Conservation (phyloP, 2,888 invertebrate genomes). For the Netelia virgata region DNA sequence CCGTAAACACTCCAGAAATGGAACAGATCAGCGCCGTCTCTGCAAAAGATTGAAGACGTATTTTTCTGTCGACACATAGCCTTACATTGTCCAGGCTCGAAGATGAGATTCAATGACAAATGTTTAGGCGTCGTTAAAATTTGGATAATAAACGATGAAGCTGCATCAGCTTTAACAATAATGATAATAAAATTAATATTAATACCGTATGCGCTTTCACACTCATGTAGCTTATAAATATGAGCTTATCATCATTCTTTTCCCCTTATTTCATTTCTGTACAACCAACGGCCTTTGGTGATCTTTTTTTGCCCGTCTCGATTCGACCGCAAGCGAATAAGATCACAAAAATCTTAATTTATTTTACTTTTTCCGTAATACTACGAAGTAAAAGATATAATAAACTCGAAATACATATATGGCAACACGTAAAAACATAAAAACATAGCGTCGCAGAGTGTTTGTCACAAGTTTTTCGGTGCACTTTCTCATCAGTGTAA, state of each 20-base stretch:
- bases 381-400: conserved; percentile 26
- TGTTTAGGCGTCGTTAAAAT: neutral
- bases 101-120: conserved; percentile 17
- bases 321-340: neutral
- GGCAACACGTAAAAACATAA: conserved; percentile 39
- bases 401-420: conserved; percentile 50
- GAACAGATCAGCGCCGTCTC: conserved; percentile 15
- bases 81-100: neutral
- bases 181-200: conserved; percentile 24
- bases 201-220: conserved; percentile 25
- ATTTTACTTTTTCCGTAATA: conserved; percentile 5
- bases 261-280: conserved; percentile 17
- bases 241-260: conserved; percentile 1
- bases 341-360: neutral
- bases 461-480: conserved; percentile 10
- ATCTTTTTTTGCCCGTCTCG: neutral
- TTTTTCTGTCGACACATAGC: conserved; percentile 11
- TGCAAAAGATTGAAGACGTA: conserved; percentile 2
- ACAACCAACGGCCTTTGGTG: conserved; percentile 19
- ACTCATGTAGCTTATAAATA: conserved; percentile 48
- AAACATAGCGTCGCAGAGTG: conserved; percentile 27
- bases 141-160: conserved; percentile 14
- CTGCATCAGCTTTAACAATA: conserved; percentile 22
- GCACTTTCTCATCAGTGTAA: neutral
- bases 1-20: conserved; percentile 16